phyloP scores from a whole-genome alignment of 1,140 invertebrate species.

The Pentalonia nigronervosa region DNA sequence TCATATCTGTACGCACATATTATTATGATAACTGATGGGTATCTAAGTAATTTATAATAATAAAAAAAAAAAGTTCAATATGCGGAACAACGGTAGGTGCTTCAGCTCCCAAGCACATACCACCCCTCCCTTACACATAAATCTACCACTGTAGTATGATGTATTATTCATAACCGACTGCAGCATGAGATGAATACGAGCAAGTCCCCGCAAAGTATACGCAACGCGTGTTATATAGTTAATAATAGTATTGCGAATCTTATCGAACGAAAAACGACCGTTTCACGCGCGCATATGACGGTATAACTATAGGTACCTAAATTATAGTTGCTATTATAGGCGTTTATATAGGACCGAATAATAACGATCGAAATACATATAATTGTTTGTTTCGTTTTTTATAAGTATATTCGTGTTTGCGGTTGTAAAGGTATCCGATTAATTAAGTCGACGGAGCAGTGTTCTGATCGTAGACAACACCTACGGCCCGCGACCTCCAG shows the following conservation, averaged over 20 bases:
- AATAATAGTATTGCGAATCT: neutral
- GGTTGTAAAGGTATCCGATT: neutral
- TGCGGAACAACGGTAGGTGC: no score
- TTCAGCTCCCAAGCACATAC: no score
- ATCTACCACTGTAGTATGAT: no score
- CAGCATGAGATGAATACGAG: neutral
- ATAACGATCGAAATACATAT: neutral
- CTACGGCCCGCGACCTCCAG: neutral
- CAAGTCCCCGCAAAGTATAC: neutral
- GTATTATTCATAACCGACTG: neutral
- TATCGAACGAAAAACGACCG: neutral
- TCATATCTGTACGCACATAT: no score
- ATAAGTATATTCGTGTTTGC: neutral
- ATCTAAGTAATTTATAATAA: no score
- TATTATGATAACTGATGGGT: no score
- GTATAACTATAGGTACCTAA: neutral
- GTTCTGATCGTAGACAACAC: neutral
- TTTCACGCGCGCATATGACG: neutral
- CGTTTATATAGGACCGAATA: neutral
- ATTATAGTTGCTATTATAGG: neutral
- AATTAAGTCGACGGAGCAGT: neutral
- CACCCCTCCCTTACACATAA: no score
- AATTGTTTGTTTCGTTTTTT: neutral
- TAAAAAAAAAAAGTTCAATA: no score
- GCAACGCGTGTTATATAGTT: no score